Percentiles rank a stretch among this genome's conserved stretches.
phyloP scores from a whole-genome alignment of 2,113 vertebrate species.

The Forbesichthys papilliferus region DNA sequence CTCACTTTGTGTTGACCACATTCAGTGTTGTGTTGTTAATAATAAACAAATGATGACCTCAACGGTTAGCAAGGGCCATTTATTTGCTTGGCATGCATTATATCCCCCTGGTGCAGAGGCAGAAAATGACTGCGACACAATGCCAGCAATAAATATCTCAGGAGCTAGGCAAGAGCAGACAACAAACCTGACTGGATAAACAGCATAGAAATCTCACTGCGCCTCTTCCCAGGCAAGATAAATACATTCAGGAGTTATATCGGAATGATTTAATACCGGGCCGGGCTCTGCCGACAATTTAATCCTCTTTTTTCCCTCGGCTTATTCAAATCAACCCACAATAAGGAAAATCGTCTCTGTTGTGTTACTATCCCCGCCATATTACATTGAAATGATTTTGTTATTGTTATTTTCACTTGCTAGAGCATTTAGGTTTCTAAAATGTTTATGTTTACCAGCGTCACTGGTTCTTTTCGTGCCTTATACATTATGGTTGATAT shows the following conservation, averaged over 20 bases:
- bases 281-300: slow-evolving; percentile 64
- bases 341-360: slow-evolving; percentile 53
- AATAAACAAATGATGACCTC: slow-evolving; percentile 67
- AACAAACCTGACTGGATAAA: slow-evolving; percentile 69
- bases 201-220: slow-evolving; percentile 64
- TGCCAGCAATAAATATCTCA: slow-evolving; percentile 73
- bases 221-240: slow-evolving; percentile 59
- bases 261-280: slow-evolving; percentile 66
- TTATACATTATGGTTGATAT: slow-evolving; percentile 8
- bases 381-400: slow-evolving; percentile 31
- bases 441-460: no score
- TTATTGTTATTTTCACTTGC: slow-evolving; percentile 17
- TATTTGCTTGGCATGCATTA: slow-evolving; percentile 60
- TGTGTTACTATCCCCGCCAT: slow-evolving; percentile 46
- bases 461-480: not conserved
- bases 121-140: slow-evolving; percentile 69
- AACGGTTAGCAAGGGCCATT: slow-evolving; percentile 49
- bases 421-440: slow-evolving; percentile 5
- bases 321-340: slow-evolving; percentile 64
- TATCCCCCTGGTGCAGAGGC: slow-evolving; percentile 50
- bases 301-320: slow-evolving; percentile 60
- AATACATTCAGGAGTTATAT: slow-evolving; percentile 58
- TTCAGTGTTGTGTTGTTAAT: slow-evolving; percentile 43
- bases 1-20: slow-evolving; percentile 29
- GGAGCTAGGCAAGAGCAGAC: slow-evolving; percentile 64